Percentiles rank a stretch among this genome's conserved stretches.
phyloP scores from a whole-genome alignment of 2,888 invertebrate species.

The Anthophora plumipes region DNA sequence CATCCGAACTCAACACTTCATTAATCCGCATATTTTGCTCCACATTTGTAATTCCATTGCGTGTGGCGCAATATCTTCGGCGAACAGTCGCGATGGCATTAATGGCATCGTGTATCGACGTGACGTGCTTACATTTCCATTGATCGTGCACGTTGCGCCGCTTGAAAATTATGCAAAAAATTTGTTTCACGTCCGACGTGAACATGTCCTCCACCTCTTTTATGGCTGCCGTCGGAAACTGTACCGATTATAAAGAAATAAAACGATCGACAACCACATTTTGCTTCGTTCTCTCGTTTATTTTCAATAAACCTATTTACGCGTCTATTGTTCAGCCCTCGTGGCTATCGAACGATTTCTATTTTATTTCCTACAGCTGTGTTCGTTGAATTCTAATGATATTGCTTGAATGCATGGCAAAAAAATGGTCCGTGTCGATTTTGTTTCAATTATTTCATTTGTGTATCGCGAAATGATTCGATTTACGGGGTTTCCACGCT shows the following conservation, averaged over 20 bases:
- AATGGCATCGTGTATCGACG: constrained; percentile 4
- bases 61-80: neutral
- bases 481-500: neutral
- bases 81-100: neutral
- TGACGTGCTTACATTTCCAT: constrained; percentile 1
- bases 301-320: constrained; percentile 8
- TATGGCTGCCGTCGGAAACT: neutral
- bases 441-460: constrained; percentile 23
- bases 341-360: neutral
- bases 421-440: constrained; percentile 10
- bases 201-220: neutral
- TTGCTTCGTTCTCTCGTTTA: neutral
- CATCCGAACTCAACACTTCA: no score
- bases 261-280: neutral
- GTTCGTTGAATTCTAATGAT: constrained; percentile 21
- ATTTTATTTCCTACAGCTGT: neutral
- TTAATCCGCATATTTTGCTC: neutral
- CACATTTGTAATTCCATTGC: neutral
- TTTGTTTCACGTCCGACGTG: neutral
- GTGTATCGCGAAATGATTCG: constrained; percentile 6
- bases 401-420: no score
- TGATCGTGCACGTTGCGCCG: neutral
- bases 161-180: neutral
- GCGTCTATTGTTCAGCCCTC: neutral
- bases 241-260: neutral